Percentiles rank a stretch among this genome's conserved stretches.
These are phyloP conservation scores for Zoanthus gigantus DNA, from an alignment of 92 coral and sea anemone species.

Conservation along the genomic window DNA sequence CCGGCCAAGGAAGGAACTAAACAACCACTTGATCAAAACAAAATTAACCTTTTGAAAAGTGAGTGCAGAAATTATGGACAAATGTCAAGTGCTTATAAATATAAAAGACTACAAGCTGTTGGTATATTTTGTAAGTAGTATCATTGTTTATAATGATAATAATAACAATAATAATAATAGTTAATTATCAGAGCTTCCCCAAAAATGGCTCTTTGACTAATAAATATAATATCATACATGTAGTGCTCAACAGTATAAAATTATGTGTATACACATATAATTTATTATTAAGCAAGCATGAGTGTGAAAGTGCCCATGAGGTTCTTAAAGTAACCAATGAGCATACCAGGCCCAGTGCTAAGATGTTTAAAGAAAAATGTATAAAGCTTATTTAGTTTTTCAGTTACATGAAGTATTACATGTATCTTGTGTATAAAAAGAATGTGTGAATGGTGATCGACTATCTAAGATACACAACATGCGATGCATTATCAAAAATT, in stretches of 20 bases:
- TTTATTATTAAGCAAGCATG: not conserved
- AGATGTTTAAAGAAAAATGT: not conserved
- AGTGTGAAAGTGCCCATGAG: not conserved
- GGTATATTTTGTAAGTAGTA: not conserved
- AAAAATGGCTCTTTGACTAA: not conserved
- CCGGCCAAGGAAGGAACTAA: slow-evolving; percentile 58
- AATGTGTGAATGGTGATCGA: slow-evolving; percentile 13
- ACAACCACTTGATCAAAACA: slow-evolving; percentile 52
- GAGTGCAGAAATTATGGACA: slow-evolving; percentile 36
- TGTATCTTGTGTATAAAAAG: slow-evolving; percentile 9
- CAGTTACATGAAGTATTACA: slow-evolving; percentile 14
- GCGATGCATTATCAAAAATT: not conserved
- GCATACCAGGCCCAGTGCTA: not conserved
- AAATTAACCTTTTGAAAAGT: slow-evolving; percentile 63
- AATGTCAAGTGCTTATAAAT: not conserved
- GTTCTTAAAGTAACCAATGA: slow-evolving; percentile 2
- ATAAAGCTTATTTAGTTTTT: slow-evolving; percentile 19
- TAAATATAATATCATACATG: not conserved
- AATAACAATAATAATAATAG: not conserved
- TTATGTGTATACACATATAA: not conserved
- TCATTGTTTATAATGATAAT: not conserved
- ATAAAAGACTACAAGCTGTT: not conserved
- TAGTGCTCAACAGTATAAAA: not conserved
- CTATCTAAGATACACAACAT: not conserved
- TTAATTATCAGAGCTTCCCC: not conserved